Evolutionary conservation across 2,888 invertebrate species (phyloP).

Genomic region (Chromoteleia sp.): DNA sequence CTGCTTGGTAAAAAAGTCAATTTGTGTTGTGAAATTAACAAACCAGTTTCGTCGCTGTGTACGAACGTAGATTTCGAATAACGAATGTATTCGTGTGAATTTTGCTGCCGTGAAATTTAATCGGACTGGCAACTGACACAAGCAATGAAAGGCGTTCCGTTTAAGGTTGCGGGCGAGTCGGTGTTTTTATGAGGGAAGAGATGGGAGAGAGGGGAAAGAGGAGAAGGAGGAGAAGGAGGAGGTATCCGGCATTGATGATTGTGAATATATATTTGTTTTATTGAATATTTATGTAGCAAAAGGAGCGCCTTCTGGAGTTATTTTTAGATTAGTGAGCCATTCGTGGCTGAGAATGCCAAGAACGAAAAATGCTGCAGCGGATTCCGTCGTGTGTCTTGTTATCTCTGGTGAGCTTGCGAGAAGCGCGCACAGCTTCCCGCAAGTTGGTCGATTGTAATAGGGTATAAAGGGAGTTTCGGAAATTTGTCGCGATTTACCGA

Average conservation of each 20-base stretch:
- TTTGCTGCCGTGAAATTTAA: background rate
- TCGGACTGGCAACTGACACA: background rate
- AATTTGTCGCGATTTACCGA: conserved; percentile 22
- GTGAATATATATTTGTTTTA: conserved; percentile 26
- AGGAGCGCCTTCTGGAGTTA: conserved; percentile 33
- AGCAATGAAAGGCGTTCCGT: background rate
- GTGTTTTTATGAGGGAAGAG: background rate
- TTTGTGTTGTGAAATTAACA: too few species aligned
- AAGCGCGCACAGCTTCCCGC: conserved; percentile 21
- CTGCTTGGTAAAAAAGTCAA: too few species aligned
- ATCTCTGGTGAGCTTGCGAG: conserved; percentile 22
- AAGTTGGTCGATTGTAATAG: conserved; percentile 41
- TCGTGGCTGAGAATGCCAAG: conserved; percentile 32
- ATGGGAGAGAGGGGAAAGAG: too few species aligned
- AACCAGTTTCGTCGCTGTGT: too few species aligned
- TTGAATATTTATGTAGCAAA: conserved; percentile 38
- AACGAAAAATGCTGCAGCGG: conserved; percentile 38
- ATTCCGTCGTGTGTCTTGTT: conserved; percentile 35
- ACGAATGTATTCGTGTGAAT: too few species aligned
- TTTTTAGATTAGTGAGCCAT: conserved; percentile 45
- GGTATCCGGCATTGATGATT: conserved; percentile 27
- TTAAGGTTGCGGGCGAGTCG: background rate
- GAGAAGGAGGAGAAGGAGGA: background rate
- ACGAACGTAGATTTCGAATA: too few species aligned
- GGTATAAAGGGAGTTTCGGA: conserved; percentile 37